phyloP scores from a whole-genome alignment of 2,797 vertebrate species.

The Mareca penelope region DNA sequence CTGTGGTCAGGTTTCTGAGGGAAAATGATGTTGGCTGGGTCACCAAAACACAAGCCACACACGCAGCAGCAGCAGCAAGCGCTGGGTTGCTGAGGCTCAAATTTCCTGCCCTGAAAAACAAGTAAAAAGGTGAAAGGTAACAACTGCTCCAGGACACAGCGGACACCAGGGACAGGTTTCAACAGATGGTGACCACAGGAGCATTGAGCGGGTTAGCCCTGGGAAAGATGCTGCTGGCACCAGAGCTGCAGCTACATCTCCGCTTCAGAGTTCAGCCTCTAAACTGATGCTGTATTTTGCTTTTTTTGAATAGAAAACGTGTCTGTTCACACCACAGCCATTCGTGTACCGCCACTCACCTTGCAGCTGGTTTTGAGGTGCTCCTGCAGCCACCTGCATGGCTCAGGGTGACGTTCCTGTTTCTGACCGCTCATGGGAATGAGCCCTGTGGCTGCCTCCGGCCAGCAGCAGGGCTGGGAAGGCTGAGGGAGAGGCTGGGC shows the following conservation, averaged over 20 bases:
- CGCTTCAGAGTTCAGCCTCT: background rate
- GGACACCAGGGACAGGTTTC: background rate
- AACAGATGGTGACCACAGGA: background rate
- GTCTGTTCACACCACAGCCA: background rate
- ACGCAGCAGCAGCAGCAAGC: background rate
- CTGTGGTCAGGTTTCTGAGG: background rate
- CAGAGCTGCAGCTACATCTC: background rate
- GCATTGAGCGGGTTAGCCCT: background rate
- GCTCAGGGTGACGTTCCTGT: accelerated
- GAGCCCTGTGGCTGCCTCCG: background rate
- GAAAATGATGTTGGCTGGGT: background rate
- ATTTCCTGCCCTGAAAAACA: background rate
- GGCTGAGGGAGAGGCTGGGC: background rate
- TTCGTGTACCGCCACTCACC: background rate
- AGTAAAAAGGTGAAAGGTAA: background rate
- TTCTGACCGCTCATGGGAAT: background rate
- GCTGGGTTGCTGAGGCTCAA: background rate
- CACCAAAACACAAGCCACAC: background rate
- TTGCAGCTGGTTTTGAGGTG: background rate
- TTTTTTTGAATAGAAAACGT: background rate
- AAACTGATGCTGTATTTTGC: background rate
- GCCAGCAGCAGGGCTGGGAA: background rate
- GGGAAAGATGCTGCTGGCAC: background rate
- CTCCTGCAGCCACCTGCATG: background rate
- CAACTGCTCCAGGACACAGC: no score